Base-by-base conservation (phyloP, 2,797 vertebrate genomes). In the Rhynchonycteris naso region DNA sequence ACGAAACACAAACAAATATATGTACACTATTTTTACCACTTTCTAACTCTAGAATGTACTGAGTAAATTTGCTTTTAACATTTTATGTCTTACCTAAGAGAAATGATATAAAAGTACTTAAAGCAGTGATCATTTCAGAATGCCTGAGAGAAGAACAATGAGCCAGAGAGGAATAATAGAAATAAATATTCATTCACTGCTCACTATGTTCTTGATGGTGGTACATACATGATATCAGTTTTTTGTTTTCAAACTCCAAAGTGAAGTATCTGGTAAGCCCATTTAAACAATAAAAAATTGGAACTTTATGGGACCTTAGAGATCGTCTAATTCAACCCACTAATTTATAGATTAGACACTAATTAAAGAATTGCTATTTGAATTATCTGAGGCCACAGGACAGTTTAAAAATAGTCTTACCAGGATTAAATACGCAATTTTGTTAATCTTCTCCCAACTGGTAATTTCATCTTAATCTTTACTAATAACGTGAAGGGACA, bases 351-450 rank as follows among this genome's bases (percentile, higher is more conserved):
- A 21, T 59, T 80, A 95, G 2, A 81, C 28, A 59, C 28, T 91
- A 81, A 88, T 50, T 68, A 52, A 95, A 22, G 30, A 82, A 61
- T 86, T 79, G 10, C 58, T 4, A 82, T 16, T 75, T 92, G 58
- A 65, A 80, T 59, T 83, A 16, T 71, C n/a, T 24, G 85, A 91
- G 35, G n/a, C 81, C 63, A 88, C 2, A 76, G 26, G 54, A 61
- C 10, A 88, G 8, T 87, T 84, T 69, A 72, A 93, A 84, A 35
- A 4, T 50, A n/a, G 5, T 72, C 43, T 81, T 81, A 83, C 50
- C 82, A 58, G n/a, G n/a, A 88, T 92, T 88, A 92, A 92, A 75
- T 71, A 79, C n/a, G 22, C n/a, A 86, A 16, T 76, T 88, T 92
- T 94, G 24, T 52, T 92, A 33, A 56, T 58, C 56, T 93, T 71